phyloP scores from a whole-genome alignment of 2,797 vertebrate species.

The Nannoperca australis region DNA sequence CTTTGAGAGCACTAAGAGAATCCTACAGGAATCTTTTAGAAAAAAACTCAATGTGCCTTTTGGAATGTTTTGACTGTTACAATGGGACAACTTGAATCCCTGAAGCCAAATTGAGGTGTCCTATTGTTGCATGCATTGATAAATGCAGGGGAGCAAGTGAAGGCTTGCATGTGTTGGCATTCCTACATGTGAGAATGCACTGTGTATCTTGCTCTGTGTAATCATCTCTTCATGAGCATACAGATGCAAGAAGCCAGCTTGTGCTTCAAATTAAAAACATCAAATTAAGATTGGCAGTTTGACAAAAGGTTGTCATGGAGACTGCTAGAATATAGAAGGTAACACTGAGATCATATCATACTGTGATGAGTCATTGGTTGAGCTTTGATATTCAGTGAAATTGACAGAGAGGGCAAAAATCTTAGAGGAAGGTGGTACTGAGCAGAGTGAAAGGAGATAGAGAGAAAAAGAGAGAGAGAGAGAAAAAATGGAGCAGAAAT shows the following conservation, averaged over 20 bases:
- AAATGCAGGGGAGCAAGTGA: slow-evolving; percentile 59
- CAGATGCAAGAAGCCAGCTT: slow-evolving; percentile 23
- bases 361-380: slow-evolving; percentile 10
- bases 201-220: slow-evolving; percentile 47
- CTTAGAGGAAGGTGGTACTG: neutral
- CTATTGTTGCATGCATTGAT: slow-evolving; percentile 39
- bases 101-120: slow-evolving; percentile 20
- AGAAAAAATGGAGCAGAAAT: slow-evolving; percentile 30
- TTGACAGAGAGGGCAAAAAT: slow-evolving; percentile 6
- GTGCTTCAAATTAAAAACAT: slow-evolving; percentile 50
- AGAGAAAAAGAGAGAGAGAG: too few relatives aligned
- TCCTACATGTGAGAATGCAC: slow-evolving; percentile 38
- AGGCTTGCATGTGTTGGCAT: slow-evolving; percentile 51
- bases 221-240: slow-evolving; percentile 31
- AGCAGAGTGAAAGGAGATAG: slow-evolving; percentile 9
- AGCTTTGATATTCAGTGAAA: slow-evolving; percentile 25
- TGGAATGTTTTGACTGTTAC: slow-evolving; percentile 10
- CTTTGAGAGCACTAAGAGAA: slow-evolving; percentile 18
- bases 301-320: slow-evolving; percentile 26
- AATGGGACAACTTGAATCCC: slow-evolving; percentile 43
- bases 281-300: slow-evolving; percentile 27
- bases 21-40: neutral
- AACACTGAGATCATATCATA: slow-evolving; percentile 15
- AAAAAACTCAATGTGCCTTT: slow-evolving; percentile 16
- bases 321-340: slow-evolving; percentile 3